Conservation (phyloP, 2,888 invertebrate genomes). For the Caenorhabditis sp. region DNA sequence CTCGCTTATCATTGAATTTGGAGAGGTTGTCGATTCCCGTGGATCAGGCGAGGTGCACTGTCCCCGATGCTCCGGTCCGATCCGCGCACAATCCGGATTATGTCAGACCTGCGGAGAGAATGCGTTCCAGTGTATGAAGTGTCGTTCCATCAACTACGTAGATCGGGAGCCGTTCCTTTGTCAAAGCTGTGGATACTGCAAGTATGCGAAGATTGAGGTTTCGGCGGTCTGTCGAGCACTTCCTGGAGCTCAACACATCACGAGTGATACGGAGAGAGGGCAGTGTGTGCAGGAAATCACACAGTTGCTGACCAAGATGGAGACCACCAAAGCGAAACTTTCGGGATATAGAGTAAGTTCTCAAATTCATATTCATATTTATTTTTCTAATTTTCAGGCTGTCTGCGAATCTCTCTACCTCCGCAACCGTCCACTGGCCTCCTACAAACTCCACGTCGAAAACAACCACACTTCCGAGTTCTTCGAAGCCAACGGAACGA, state of each 20-base stretch:
- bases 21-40: conserved; percentile 97
- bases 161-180: conserved; percentile 99
- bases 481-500: conserved; percentile 42
- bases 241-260: conserved; percentile 96
- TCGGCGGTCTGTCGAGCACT: conserved; percentile 93
- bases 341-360: conserved; percentile 87
- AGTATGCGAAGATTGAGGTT: conserved; percentile 98
- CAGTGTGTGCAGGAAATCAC: conserved; percentile 88
- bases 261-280: conserved; percentile 93
- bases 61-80: conserved; percentile 91
- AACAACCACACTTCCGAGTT: conserved; percentile 54
- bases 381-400: conserved; percentile 87
- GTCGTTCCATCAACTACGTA: conserved; percentile 97
- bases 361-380: neutral
- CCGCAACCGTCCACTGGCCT: conserved; percentile 49
- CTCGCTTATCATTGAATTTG: conserved; percentile 98
- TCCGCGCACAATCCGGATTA: conserved; percentile 97
- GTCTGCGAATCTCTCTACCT: conserved; percentile 89
- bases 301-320: conserved; percentile 93
- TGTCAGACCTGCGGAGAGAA: conserved; percentile 98
- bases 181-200: conserved; percentile 98
- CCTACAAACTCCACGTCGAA: conserved; percentile 61
- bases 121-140: conserved; percentile 99
- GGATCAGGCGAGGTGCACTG: conserved; percentile 87
- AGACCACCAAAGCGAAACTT: conserved; percentile 93